Evolutionary conservation across 2,797 vertebrate genomes (phyloP).

Genomic region (Chrosomus eos): DNA sequence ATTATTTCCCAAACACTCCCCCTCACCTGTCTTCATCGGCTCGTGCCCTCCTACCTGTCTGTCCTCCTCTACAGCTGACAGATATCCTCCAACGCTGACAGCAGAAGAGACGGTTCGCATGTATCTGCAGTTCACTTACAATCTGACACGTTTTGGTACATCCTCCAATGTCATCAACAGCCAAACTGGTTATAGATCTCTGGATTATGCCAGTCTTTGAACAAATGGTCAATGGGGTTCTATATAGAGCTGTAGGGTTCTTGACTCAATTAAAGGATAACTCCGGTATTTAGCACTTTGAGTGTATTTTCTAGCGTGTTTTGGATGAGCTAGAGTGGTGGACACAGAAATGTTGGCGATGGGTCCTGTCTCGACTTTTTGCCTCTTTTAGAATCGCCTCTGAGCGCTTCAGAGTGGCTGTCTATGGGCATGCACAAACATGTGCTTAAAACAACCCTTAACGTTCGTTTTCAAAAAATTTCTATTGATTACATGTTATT

Average conservation of each 20-base stretch:
- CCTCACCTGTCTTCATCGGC: constrained; percentile 55
- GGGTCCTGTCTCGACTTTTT: no score
- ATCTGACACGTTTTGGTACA: not conserved
- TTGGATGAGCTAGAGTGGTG: no score
- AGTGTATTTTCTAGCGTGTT: no score
- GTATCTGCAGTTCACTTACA: not conserved
- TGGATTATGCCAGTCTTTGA: not conserved
- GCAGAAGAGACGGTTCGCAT: constrained; percentile 19
- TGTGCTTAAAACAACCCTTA: no score
- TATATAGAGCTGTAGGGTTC: accelerated
- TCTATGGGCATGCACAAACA: no score
- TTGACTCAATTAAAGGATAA: not conserved
- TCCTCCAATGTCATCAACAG: not conserved
- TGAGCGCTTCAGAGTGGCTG: no score
- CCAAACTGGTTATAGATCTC: not conserved
- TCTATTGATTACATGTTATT: not conserved
- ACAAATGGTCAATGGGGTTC: not conserved
- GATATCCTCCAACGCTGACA: constrained; percentile 63
- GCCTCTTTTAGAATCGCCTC: no score
- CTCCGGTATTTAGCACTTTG: no score
- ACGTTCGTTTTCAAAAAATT: no score
- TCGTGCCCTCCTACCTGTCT: constrained; percentile 68
- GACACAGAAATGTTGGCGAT: no score
- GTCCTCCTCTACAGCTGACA: constrained; percentile 55
- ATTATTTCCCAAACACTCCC: constrained; percentile 77